Evolutionary conservation across 2,888 invertebrate genomes (phyloP).

Genomic region (Oxycera nigricornis): DNA sequence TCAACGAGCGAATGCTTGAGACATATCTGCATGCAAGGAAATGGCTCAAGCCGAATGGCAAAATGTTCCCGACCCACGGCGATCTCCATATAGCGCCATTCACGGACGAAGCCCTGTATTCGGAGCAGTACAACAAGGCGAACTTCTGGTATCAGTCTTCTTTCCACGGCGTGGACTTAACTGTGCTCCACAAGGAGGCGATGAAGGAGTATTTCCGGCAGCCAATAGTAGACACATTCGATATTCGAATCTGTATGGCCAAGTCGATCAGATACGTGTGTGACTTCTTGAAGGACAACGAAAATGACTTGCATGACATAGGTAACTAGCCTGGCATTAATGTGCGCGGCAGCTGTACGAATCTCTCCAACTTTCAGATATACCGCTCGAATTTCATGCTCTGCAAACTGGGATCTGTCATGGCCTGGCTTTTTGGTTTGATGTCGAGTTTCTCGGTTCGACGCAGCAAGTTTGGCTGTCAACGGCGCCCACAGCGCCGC

Average conservation of each 20-base stretch:
- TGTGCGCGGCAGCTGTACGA: too few species aligned
- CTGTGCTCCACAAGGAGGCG: constrained; percentile 88
- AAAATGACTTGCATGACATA: constrained; percentile 93
- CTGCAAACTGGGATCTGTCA: constrained; percentile 94
- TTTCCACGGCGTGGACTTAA: constrained; percentile 97
- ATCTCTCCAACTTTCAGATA: constrained; percentile 65
- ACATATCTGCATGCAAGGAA: constrained; percentile 98
- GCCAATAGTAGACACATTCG: constrained; percentile 98
- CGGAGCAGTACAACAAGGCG: constrained; percentile 98
- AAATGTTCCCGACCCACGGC: constrained; percentile 97
- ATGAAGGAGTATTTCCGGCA: constrained; percentile 98
- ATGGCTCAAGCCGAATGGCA: constrained; percentile 90
- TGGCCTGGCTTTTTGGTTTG: constrained; percentile 99
- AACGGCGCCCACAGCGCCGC: constrained; percentile 95
- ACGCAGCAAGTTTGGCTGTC: constrained; percentile 94
- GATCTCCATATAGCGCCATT: constrained; percentile 98
- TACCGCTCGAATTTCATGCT: constrained; percentile 92
- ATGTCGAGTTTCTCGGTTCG: constrained; percentile 93
- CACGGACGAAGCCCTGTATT: constrained; percentile 95
- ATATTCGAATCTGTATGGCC: constrained; percentile 95
- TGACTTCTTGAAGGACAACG: constrained; percentile 90
- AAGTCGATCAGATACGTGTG: constrained; percentile 92
- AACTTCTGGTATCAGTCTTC: constrained; percentile 99
- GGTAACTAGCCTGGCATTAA: constrained; percentile 56
- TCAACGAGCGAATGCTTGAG: constrained; percentile 99